Conservation (phyloP, 1,140 invertebrate genomes). For the Campoletis sonorensis region DNA sequence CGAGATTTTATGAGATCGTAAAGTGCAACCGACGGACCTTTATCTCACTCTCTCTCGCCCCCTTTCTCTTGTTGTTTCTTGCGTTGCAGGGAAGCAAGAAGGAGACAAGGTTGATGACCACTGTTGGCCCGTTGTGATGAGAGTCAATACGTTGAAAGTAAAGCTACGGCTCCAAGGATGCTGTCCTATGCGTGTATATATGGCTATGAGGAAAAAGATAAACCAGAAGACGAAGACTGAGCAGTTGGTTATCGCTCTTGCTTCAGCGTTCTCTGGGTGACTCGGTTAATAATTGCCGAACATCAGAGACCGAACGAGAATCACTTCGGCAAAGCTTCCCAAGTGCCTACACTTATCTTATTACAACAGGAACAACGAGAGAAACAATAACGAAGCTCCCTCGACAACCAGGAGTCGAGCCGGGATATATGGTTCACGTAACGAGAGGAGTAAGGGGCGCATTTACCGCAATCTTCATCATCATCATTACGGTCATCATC, state of each 20-base stretch:
- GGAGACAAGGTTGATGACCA: slow-evolving; percentile 27
- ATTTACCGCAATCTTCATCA: slow-evolving; percentile 21
- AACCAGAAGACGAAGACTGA: slow-evolving; percentile 38
- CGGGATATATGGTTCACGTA: slow-evolving; percentile 6
- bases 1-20: slow-evolving; percentile 39
- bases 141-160: background rate
- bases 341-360: slow-evolving; percentile 51
- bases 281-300: slow-evolving; percentile 34
- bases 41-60: slow-evolving; percentile 42
- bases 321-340: slow-evolving; percentile 37
- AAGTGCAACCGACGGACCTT: slow-evolving; percentile 36
- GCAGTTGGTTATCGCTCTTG: background rate
- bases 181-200: slow-evolving; percentile 3
- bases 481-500: slow-evolving; percentile 19
- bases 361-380: slow-evolving; percentile 44
- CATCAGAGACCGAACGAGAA: slow-evolving; percentile 38
- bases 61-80: slow-evolving; percentile 20
- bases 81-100: slow-evolving; percentile 19
- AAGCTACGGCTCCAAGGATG: background rate
- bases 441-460: slow-evolving; percentile 18
- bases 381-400: slow-evolving; percentile 14
- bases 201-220: slow-evolving; percentile 8
- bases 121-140: background rate
- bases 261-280: background rate
- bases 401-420: background rate